Evolutionary conservation across 2,113 vertebrate species (phyloP), one percentile per base, ranked within the genome.

Genomic region (Cebus imitator): DNA sequence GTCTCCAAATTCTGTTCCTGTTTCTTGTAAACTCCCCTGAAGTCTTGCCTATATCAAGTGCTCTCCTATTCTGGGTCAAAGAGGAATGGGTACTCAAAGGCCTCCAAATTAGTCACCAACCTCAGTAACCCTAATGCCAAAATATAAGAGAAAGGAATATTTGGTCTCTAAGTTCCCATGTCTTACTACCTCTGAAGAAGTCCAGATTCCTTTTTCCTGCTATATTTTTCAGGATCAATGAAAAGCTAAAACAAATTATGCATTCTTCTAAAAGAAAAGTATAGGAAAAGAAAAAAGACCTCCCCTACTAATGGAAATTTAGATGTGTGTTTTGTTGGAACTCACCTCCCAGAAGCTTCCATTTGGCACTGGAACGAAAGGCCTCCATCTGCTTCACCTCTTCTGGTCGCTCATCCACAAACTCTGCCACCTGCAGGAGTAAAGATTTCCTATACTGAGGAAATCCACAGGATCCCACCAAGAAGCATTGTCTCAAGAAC

Each of bases 281-380:
- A 10, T 3, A 55, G 5, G 35, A 48, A 86, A 91, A 17, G 13
- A 45, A 80, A 95, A 68, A 94, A 80, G 1, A 3, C 21, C 43
- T 73, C 37, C 35, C 64, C 50, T 61, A 18, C 27, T 91, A 64
- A 58, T 11, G 6, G 68, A 84, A 55, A 75, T 87, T 73, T 4
- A 82, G 20, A 64, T 72, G 70, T 64, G 75, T 37, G 52, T 55
- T 7, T 9, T 94, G n/a, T 30, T 90, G 79, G 45, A 8, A 43
- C 98, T 99, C 98, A 99, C 99, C 99, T 99, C 99, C 99, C 40
- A 99, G 40, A 35, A 99, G 98, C 88, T 99, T 99, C 99, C 99
- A 99, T 55, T 99, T 99, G 32, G 99, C 98, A 95, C 99, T 99
- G 2, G 98, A 99, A 45, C 99, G 99, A 97, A 99, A 99, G 5